Conservation (phyloP, 2,888 invertebrate genomes). For the Blastobasis adustella region DNA sequence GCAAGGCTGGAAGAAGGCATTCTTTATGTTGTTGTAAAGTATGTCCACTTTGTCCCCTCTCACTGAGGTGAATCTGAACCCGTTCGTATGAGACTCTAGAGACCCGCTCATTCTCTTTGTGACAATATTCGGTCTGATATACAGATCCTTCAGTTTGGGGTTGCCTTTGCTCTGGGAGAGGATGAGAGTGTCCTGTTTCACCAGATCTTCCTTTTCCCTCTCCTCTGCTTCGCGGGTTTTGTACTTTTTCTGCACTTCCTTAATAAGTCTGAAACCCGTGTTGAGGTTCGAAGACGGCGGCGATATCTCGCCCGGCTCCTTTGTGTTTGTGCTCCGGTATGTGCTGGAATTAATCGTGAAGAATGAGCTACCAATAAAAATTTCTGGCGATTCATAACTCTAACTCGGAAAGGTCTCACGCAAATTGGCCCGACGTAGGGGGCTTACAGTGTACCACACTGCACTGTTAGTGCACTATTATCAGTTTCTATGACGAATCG, state of each 20-base stretch:
- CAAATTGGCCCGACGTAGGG: too few species aligned
- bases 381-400: too few species aligned
- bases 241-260: slow-evolving; percentile 99
- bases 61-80: slow-evolving; percentile 98
- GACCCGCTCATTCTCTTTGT: slow-evolving; percentile 95
- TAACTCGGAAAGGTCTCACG: too few species aligned
- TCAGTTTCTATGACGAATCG: too few species aligned
- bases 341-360: slow-evolving; percentile 75
- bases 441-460: too few species aligned
- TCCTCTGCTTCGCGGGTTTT: slow-evolving; percentile 99
- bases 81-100: slow-evolving; percentile 96
- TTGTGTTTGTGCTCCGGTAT: slow-evolving; percentile 97
- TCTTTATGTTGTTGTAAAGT: slow-evolving; percentile 98
- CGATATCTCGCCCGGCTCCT: slow-evolving; percentile 95
- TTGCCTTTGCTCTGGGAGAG: slow-evolving; percentile 97
- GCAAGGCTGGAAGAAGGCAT: slow-evolving; percentile 99
- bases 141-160: slow-evolving; percentile 97
- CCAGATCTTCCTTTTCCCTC: slow-evolving; percentile 97
- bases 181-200: slow-evolving; percentile 97
- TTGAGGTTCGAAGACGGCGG: slow-evolving; percentile 97
- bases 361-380: neutral
- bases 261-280: slow-evolving; percentile 97
- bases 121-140: slow-evolving; percentile 99
- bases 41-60: slow-evolving; percentile 99
- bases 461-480: too few species aligned